phyloP scores from a whole-genome alignment of 1,140 invertebrate species.

The Glomeris maerens region DNA sequence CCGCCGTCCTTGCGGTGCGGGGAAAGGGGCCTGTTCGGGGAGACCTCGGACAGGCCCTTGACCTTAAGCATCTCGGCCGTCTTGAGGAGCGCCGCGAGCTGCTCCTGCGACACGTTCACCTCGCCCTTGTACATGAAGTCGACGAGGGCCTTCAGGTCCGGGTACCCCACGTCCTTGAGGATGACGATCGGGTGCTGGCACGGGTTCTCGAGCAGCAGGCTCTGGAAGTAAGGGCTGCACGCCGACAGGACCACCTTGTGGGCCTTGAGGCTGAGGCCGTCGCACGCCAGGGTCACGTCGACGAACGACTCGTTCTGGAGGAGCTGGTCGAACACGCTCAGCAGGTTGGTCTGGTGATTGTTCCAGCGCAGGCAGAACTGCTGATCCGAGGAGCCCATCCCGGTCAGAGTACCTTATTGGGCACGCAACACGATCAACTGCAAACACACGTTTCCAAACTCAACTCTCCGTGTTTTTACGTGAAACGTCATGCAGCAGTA shows the following conservation, averaged over 20 bases:
- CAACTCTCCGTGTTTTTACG: too few species aligned
- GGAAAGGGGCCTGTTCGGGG: background rate
- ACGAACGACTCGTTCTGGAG: conserved; percentile 41
- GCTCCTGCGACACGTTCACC: conserved; percentile 68
- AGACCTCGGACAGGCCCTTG: conserved; percentile 24
- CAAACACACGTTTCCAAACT: too few species aligned
- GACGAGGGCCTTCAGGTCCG: conserved; percentile 71
- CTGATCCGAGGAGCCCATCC: conserved; percentile 57
- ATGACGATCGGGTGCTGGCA: conserved; percentile 86
- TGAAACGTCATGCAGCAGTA: too few species aligned
- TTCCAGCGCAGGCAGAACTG: conserved; percentile 84
- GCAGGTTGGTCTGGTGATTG: conserved; percentile 73
- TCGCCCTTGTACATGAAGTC: conserved; percentile 88
- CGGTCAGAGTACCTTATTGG: background rate
- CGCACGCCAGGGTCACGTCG: conserved; percentile 43
- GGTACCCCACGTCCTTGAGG: conserved; percentile 68
- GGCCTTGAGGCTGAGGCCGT: conserved; percentile 41
- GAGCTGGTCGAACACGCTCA: conserved; percentile 46
- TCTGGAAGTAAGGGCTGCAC: conserved; percentile 65
- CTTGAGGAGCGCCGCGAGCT: conserved; percentile 60
- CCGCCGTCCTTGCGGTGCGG: background rate
- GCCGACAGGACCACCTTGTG: conserved; percentile 44
- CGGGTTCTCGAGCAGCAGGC: conserved; percentile 76
- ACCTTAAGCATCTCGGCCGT: conserved; percentile 68
- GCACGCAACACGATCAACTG: too few species aligned